Base-by-base conservation (phyloP, 2,888 invertebrate genomes). In the Sminthurinus aureus region DNA sequence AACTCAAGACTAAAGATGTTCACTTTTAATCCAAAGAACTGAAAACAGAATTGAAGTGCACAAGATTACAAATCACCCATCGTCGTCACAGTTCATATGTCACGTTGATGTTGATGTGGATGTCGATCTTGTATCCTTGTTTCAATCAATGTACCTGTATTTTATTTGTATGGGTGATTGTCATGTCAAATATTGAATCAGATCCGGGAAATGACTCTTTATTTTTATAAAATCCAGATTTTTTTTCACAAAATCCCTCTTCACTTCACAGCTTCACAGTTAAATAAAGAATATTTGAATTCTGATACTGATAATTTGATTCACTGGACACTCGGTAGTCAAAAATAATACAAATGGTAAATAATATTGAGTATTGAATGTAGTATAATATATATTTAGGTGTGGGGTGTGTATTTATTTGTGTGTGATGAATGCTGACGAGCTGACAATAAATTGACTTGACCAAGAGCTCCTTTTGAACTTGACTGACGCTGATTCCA, bases 171-270 rank as follows among this genome's bases (percentile, higher is more conserved):
- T 38, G 38, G 38, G 38, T 38, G 38, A 38, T 38, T 38, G 38
- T 38, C 38, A 38, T 38, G 38, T 38, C 38, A 18, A 58, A 58
- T 69, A 69, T 73, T 15, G 84, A 83, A 71, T 79, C 87, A 87
- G 87, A 85, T 87, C 87, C 87, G 87, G 87, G 87, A 87, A 87
- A 87, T 87, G 87, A 87, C 87, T 87, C 38, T 71, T n/a, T 18
- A 74, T 24, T n/a, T 75, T 51, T 11, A 51, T 75, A 18, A 73
- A 73, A 73, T 26, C 13, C 26, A 73, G 26, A 26, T 26, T 73
- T 75, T 51, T 50, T n/a, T 38, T 50, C 22, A 75, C 22, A 50
- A 18, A 12, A 51, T 20, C 74, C 15, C 38, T 74, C n/a, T 18
- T n/a, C 74, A 3, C 13, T 74, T 15, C 6, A 12, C n/a, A n/a